phyloP scores from a whole-genome alignment of 2,113 vertebrate species.

The Ia io region DNA sequence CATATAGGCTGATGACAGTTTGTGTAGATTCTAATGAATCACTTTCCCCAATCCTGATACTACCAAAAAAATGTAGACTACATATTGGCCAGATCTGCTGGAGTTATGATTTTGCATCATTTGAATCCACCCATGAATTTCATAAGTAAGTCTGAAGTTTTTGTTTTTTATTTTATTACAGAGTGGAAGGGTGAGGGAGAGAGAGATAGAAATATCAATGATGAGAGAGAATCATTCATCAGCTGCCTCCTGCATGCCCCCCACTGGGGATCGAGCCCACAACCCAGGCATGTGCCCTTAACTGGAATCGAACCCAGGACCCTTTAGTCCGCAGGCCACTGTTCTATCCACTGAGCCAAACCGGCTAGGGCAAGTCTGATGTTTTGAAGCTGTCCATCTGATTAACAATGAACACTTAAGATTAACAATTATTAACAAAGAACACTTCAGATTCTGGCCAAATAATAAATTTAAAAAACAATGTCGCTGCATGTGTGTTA shows the following conservation, averaged over 20 bases:
- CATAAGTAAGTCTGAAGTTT: not conserved
- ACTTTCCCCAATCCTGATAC: not conserved
- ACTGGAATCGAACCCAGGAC: too few relatives aligned
- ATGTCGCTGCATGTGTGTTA: not conserved
- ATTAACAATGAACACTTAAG: not conserved
- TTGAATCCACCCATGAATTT: not conserved
- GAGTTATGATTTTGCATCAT: not conserved
- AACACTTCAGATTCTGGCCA: conserved; percentile 16
- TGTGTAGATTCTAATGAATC: conserved; percentile 26
- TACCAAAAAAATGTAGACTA: not conserved
- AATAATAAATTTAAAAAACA: not conserved
- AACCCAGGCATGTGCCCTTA: too few relatives aligned
- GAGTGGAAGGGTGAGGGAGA: too few relatives aligned
- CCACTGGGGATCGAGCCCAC: too few relatives aligned
- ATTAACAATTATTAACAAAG: not conserved
- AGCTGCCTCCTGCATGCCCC: too few relatives aligned
- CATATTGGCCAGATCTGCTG: not conserved
- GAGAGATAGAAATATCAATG: too few relatives aligned
- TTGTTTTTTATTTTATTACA: not conserved
- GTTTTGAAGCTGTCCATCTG: not conserved
- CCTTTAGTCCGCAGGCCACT: too few relatives aligned
- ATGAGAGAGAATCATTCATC: too few relatives aligned
- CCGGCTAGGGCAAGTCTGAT: not conserved
- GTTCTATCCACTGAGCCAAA: too few relatives aligned
- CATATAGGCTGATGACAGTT: not conserved